Conservation (phyloP, 2,113 vertebrate species). For the Macrotus californicus region DNA sequence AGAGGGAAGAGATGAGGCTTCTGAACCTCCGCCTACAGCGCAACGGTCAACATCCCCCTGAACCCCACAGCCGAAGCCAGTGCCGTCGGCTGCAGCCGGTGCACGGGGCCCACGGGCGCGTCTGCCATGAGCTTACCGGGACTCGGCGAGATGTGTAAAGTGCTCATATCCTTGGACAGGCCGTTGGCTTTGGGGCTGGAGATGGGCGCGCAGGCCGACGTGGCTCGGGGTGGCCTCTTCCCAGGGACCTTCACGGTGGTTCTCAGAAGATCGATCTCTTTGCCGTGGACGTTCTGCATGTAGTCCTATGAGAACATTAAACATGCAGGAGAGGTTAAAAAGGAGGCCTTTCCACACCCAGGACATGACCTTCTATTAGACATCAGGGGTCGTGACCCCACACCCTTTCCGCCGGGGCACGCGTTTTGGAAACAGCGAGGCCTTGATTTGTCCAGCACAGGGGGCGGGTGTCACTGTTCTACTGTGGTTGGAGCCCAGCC, state of each 20-base stretch:
- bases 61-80: rapidly evolving
- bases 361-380: neutral
- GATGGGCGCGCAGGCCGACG: conserved; percentile 89
- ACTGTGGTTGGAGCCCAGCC: neutral
- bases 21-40: rapidly evolving
- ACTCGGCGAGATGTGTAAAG: conserved; percentile 89
- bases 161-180: conserved; percentile 94
- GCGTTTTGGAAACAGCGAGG: neutral
- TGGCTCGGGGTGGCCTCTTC: conserved; percentile 94
- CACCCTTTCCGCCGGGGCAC: neutral
- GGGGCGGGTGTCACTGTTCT: too few species aligned
- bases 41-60: rapidly evolving
- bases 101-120: rapidly evolving
- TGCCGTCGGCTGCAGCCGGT: rapidly evolving
- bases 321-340: conserved; percentile 27
- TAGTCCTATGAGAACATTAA: conserved; percentile 86
- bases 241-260: conserved; percentile 98
- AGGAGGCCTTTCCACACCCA: neutral
- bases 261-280: conserved; percentile 94
- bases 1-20: rapidly evolving
- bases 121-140: conserved; percentile 80
- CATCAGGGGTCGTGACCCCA: rapidly evolving
- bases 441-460: rapidly evolving
- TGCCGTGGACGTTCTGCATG: conserved; percentile 98
- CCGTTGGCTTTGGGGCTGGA: conserved; percentile 94